A percentile compares a stretch with the other conserved stretches of the same genome.
Conservation (phyloP, 2,888 invertebrate genomes). For the Myopa tessellatipennis region DNA sequence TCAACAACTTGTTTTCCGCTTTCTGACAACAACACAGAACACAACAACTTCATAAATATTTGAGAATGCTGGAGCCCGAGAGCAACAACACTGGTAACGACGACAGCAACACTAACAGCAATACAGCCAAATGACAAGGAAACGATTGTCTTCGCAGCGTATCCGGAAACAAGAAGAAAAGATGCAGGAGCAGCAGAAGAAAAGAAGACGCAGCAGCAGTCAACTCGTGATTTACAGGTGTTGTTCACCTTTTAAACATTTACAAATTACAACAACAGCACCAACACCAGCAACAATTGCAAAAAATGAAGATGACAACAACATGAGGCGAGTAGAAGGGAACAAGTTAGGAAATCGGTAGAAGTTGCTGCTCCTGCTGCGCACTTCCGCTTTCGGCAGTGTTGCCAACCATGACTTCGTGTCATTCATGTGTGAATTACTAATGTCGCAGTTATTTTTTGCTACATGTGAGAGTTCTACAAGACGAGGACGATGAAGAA, state of each 20-base stretch:
- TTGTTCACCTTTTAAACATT: slow-evolving; percentile 45
- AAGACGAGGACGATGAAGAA: not conserved
- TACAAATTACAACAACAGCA: slow-evolving; percentile 31
- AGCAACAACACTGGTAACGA: slow-evolving; percentile 2
- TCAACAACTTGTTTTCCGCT: not conserved
- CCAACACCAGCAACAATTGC: too few relatives aligned
- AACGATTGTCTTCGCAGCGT: slow-evolving; percentile 34
- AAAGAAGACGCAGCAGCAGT: slow-evolving; percentile 4
- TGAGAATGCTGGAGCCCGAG: slow-evolving; percentile 20
- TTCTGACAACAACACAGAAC: not conserved
- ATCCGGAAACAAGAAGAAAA: slow-evolving; percentile 3
- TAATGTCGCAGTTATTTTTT: slow-evolving; percentile 43
- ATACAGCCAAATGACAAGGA: slow-evolving; percentile 19
- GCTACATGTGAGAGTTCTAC: not conserved
- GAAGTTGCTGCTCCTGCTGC: not conserved
- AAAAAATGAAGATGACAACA: not conserved
- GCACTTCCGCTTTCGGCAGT: slow-evolving; percentile 9
- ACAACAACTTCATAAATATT: slow-evolving; percentile 40
- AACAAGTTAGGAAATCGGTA: slow-evolving; percentile 9
- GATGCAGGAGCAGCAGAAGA: not conserved
- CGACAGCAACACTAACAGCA: not conserved
- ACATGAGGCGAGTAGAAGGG: not conserved
- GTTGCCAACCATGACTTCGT: slow-evolving; percentile 38
- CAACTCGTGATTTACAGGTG: slow-evolving; percentile 45
- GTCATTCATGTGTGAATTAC: slow-evolving; percentile 50